Conservation (phyloP, 2,888 invertebrate genomes). For the Tridacna crocea region DNA sequence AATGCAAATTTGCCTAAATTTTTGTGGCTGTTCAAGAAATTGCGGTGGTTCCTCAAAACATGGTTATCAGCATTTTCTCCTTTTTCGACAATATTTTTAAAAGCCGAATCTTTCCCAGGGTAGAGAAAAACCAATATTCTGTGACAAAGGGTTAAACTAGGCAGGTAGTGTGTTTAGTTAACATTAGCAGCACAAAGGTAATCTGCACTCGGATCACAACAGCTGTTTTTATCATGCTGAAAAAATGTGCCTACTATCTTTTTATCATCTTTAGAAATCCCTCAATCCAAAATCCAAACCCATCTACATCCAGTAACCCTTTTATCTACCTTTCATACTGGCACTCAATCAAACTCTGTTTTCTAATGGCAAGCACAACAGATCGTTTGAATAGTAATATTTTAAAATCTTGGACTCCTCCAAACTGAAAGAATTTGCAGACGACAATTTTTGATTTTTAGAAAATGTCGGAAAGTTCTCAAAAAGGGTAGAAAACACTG, state of each 20-base stretch:
- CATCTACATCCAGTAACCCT: no score
- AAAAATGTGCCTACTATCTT: constrained; percentile 9
- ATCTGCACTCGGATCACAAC: background rate
- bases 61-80: background rate
- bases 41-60: no score
- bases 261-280: constrained; percentile 7
- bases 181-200: background rate
- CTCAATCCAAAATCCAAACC: background rate
- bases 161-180: background rate
- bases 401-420: no score
- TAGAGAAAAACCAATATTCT: background rate
- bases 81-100: background rate
- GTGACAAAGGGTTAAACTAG: background rate
- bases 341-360: no score
- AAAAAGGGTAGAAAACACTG: background rate
- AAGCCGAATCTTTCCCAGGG: background rate
- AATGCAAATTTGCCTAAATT: no score
- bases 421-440: no score
- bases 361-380: no score
- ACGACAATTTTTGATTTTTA: no score
- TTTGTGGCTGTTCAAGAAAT: no score
- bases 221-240: constrained; percentile 16
- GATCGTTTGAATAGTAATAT: no score
- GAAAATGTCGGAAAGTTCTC: no score
- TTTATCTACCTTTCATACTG: no score